Evolutionary conservation across 2,113 vertebrate genomes (phyloP), one percentile per base, ranked within the genome.

Genomic region (Cairina moschata): DNA sequence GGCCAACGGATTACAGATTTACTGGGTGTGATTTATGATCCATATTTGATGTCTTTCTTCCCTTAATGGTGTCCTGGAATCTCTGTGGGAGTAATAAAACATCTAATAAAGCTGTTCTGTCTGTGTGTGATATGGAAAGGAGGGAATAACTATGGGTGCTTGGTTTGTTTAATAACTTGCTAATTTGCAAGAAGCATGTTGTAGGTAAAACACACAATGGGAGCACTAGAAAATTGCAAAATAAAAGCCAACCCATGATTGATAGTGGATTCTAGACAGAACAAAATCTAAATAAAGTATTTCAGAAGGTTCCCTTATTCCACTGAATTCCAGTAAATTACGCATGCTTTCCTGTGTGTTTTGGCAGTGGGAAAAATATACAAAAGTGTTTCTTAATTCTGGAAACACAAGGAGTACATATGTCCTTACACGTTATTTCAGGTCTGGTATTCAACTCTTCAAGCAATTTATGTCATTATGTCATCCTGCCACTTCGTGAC

Each of bases 201-300:
- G 25, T 80, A 36, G 22, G 46, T 60, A 67, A 80, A 40, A 12
- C 32, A 59, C 29, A 11, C 31, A 40, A 59, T 2, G 11, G 10
- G 16, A n/a, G 80, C 21, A 40, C 38, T 31, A 73, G 17, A 79
- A 66, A 85, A 44, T 8, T 58, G 29, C 21, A 83, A 62, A 67
- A n/a, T 40, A 72, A 44, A 69, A 69, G 8, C 0, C 20, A 23
- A 28, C 26, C 62, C 13, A 22, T 10, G 44, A 56, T 11, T 79
- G 18, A 65, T 28, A 26, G 65, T 6, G 9, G 46, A 15, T 65
- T 65, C 62, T 40, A 40, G 40, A 40, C 91, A 96, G 94, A 93
- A 68, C 60, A 93, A 91, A 91, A 77, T 48, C 72, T 78, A 92
- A 92, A 90, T 63, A 63, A 93, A 94, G 75, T 86, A 63, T 44